phyloP scores from a whole-genome alignment of 2,797 vertebrate species.

The Pangasius sanitwongsei region DNA sequence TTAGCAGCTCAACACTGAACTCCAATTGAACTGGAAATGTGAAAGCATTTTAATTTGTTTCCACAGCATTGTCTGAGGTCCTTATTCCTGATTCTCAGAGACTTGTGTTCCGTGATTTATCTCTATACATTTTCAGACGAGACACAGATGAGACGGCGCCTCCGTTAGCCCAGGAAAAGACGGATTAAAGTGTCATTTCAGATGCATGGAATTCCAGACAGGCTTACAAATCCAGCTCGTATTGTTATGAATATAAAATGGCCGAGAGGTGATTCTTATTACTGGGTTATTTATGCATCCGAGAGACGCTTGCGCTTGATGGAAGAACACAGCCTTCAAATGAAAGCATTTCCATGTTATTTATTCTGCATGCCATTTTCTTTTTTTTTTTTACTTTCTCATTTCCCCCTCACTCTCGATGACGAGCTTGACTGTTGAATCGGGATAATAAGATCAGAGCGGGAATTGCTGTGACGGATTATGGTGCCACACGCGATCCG shows the following conservation, averaged over 20 bases:
- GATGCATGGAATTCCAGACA: conserved; percentile 68
- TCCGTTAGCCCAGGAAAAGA: conserved; percentile 47
- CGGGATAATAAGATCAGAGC: conserved; percentile 72
- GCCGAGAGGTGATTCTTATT: conserved; percentile 62
- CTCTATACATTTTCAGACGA: conserved; percentile 62
- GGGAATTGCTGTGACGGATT: conserved; percentile 73
- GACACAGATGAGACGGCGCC: conserved; percentile 56
- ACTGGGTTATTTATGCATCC: conserved; percentile 70
- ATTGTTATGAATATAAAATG: conserved; percentile 71
- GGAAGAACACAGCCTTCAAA: conserved; percentile 60
- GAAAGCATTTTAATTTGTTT: conserved; percentile 14
- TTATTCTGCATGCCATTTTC: conserved; percentile 33
- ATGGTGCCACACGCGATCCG: conserved; percentile 62
- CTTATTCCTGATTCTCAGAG: conserved; percentile 59
- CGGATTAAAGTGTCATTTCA: conserved; percentile 66
- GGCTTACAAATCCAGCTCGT: conserved; percentile 66
- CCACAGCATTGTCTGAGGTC: conserved; percentile 59
- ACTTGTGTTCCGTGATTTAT: conserved; percentile 26
- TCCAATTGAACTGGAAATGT: neutral
- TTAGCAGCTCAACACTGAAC: conserved; percentile 66
- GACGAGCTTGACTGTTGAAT: conserved; percentile 64
- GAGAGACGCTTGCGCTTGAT: conserved; percentile 55
- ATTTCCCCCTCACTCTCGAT: conserved; percentile 57
- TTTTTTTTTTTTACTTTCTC: conserved; percentile 35
- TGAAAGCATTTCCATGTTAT: conserved; percentile 59